Conservation (phyloP, 1,140 invertebrate species). For the Bombus sibiricus region DNA sequence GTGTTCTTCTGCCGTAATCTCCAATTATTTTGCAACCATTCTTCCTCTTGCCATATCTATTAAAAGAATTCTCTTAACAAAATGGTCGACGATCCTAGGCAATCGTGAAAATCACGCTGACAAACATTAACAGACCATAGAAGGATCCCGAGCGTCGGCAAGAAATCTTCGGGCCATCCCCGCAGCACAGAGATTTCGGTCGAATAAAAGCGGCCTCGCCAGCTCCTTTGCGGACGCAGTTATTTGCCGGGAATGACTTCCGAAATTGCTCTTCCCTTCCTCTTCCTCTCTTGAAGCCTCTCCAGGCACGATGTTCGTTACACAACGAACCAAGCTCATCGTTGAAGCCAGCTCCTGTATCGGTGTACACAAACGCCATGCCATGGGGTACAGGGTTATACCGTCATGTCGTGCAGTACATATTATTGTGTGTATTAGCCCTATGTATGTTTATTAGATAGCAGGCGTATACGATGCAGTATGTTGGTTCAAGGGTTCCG, state of each 20-base stretch:
- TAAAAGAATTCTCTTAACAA: not conserved
- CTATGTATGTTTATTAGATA: slow-evolving; percentile 47
- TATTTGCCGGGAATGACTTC: slow-evolving; percentile 39
- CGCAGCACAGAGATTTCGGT: slow-evolving; percentile 13
- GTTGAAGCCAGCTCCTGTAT: not conserved
- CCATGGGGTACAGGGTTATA: slow-evolving; percentile 22
- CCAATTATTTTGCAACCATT: too few species aligned
- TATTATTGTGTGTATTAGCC: slow-evolving; percentile 53
- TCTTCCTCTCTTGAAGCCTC: not conserved
- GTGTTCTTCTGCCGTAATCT: too few species aligned
- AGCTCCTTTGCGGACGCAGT: slow-evolving; percentile 44
- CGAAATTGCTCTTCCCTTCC: slow-evolving; percentile 22
- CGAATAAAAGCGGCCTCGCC: slow-evolving; percentile 21
- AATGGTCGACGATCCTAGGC: not conserved
- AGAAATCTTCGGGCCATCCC: not conserved
- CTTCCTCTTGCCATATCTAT: too few species aligned
- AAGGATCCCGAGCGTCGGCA: not conserved
- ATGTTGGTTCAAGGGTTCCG: slow-evolving; percentile 45
- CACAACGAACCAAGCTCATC: not conserved
- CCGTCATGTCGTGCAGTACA: slow-evolving; percentile 26
- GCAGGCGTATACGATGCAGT: slow-evolving; percentile 39
- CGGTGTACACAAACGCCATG: not conserved
- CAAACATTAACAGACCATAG: slow-evolving; percentile 14
- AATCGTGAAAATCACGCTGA: not conserved
- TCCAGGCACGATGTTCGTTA: not conserved